These are phyloP conservation scores for Melolontha melolontha DNA, from an alignment of 2,888 invertebrate genomes.

Conservation along the genomic window DNA sequence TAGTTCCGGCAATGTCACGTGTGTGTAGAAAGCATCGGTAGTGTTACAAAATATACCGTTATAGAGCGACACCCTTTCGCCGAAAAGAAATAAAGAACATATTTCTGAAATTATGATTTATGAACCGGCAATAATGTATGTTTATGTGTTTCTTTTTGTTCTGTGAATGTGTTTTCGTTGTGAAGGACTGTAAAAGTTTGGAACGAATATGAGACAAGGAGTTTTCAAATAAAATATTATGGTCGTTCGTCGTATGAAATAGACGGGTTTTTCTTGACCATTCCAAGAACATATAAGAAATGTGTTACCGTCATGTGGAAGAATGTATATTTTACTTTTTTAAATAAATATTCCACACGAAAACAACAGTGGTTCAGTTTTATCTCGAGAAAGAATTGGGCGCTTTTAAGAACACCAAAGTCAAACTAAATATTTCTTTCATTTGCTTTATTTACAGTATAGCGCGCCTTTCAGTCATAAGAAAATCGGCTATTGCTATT, in stretches of 20 bases:
- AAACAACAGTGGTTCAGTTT: too few relatives aligned
- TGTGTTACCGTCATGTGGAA: slow-evolving; percentile 11
- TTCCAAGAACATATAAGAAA: slow-evolving; percentile 23
- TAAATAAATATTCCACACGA: slow-evolving; percentile 3
- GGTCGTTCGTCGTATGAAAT: slow-evolving; percentile 29
- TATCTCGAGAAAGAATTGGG: too few relatives aligned
- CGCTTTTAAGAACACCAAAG: too few relatives aligned
- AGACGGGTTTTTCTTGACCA: slow-evolving; percentile 36
- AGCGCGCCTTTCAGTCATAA: too few relatives aligned
- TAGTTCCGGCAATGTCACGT: not conserved
- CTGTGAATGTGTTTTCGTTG: slow-evolving; percentile 42
- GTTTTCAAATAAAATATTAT: slow-evolving; percentile 35
- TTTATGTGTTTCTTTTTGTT: slow-evolving; percentile 45
- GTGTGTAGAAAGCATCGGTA: slow-evolving; percentile 8
- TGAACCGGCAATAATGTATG: slow-evolving; percentile 46
- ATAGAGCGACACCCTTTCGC: slow-evolving; percentile 40
- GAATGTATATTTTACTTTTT: slow-evolving; percentile 11
- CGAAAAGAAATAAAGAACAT: slow-evolving; percentile 44
- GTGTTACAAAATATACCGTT: slow-evolving; percentile 23
- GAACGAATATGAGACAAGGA: slow-evolving; percentile 22
- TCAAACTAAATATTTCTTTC: too few relatives aligned
- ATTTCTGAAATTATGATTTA: slow-evolving; percentile 47
- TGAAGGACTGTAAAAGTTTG: slow-evolving; percentile 31
- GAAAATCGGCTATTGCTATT: too few relatives aligned
- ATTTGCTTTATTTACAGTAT: too few relatives aligned